phyloP scores from a whole-genome alignment of 2,113 vertebrate genomes.

The Tiliqua scincoides region DNA sequence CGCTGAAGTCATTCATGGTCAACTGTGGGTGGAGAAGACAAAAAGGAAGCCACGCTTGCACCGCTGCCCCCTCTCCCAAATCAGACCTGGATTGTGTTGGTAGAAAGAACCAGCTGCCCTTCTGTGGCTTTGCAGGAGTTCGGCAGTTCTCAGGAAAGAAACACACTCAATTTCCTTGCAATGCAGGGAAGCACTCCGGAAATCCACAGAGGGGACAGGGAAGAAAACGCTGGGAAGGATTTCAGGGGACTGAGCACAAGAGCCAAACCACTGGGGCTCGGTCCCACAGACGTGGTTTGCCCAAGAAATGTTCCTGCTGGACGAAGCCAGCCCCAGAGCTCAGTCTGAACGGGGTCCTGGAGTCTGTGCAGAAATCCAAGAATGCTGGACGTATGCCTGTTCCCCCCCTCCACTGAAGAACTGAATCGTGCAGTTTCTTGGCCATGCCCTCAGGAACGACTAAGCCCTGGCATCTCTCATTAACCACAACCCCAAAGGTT shows the following conservation, averaged over 20 bases:
- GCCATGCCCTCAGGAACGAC: background rate
- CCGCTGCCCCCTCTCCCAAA: background rate
- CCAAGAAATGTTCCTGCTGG: no score
- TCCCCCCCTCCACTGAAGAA: background rate
- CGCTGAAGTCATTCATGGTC: constrained; percentile 99
- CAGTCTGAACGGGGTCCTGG: background rate
- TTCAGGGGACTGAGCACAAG: background rate
- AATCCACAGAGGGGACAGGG: background rate
- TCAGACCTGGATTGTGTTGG: background rate
- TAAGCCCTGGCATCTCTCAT: no score
- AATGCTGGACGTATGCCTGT: background rate
- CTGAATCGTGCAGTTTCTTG: background rate
- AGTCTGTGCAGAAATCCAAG: background rate
- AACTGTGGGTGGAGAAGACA: constrained; percentile 76
- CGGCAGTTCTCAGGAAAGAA: background rate
- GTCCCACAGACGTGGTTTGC: background rate
- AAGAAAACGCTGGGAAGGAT: fast-evolving
- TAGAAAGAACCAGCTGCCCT: background rate
- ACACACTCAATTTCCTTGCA: background rate
- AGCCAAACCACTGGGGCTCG: background rate
- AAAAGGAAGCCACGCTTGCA: background rate
- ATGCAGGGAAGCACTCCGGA: background rate
- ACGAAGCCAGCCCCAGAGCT: background rate
- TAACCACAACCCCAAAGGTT: background rate
- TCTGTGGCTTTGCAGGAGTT: background rate